phyloP scores from a whole-genome alignment of 2,797 vertebrate species.

The Helarctos malayanus region DNA sequence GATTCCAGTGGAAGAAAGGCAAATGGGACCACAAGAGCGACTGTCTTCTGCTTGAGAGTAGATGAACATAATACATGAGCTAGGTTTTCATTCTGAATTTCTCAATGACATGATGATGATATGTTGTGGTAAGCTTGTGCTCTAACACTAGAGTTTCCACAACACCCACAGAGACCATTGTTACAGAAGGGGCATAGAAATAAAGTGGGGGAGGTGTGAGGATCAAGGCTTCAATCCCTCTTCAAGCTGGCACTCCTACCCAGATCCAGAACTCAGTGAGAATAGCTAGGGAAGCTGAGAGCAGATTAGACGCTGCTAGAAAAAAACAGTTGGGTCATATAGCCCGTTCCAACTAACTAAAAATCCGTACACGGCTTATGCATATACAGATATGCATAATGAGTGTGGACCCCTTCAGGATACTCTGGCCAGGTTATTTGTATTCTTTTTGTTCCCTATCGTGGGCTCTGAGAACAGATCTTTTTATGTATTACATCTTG shows the following conservation, averaged over 20 bases:
- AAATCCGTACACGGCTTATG: neutral
- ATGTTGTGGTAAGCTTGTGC: neutral
- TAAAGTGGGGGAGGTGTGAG: neutral
- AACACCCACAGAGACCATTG: neutral
- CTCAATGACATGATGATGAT: neutral
- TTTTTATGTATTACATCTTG: neutral
- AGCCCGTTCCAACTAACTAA: neutral
- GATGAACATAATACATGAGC: neutral
- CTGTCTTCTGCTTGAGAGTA: neutral
- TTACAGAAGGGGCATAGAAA: neutral
- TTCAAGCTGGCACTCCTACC: neutral
- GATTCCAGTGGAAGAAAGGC: neutral
- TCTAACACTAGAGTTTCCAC: neutral
- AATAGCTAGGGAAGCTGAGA: neutral
- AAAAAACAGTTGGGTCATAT: no score
- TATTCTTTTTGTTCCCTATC: neutral
- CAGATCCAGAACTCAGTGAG: neutral
- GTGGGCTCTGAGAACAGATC: neutral
- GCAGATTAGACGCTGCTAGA: neutral
- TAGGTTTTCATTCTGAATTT: neutral
- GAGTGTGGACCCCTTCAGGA: neutral
- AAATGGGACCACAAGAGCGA: neutral
- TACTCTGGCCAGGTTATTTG: neutral
- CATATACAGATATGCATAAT: neutral
- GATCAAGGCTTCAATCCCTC: neutral